Conservation (phyloP, 1,140 invertebrate species). For the Tyrophagus putrescentiae region DNA sequence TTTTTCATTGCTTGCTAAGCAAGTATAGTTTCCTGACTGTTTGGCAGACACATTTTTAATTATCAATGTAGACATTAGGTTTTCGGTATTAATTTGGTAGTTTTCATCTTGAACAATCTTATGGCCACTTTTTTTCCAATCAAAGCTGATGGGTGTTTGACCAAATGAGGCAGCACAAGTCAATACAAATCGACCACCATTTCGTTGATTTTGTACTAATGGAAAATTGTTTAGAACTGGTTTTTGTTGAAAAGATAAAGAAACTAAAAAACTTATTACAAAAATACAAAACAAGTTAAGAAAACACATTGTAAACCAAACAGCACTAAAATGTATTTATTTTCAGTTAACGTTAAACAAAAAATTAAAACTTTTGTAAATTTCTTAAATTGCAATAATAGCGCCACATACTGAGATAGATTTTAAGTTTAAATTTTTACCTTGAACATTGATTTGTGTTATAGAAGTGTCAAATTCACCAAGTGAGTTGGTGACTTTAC, state of each 20-base stretch:
- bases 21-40: constrained; percentile 62
- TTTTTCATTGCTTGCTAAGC: constrained; percentile 78
- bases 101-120: not conserved
- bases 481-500: constrained; percentile 67
- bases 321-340: not conserved
- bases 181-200: not conserved
- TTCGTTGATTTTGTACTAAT: not conserved
- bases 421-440: constrained; percentile 34
- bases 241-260: constrained; percentile 3
- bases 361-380: not conserved
- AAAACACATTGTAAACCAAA: not conserved
- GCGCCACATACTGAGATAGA: constrained; percentile 15
- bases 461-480: constrained; percentile 78
- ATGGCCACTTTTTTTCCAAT: not conserved
- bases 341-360: not conserved
- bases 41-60: not conserved
- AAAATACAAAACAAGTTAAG: not conserved
- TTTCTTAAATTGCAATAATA: not conserved
- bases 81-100: not conserved
- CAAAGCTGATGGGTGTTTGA: not conserved
- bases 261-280: not conserved
- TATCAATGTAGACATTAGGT: not conserved
- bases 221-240: not conserved
- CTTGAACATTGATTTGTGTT: constrained; percentile 77
- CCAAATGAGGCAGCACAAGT: not conserved